Base-by-base conservation (phyloP, 2,888 invertebrate genomes). In the Tyria jacobaeae region DNA sequence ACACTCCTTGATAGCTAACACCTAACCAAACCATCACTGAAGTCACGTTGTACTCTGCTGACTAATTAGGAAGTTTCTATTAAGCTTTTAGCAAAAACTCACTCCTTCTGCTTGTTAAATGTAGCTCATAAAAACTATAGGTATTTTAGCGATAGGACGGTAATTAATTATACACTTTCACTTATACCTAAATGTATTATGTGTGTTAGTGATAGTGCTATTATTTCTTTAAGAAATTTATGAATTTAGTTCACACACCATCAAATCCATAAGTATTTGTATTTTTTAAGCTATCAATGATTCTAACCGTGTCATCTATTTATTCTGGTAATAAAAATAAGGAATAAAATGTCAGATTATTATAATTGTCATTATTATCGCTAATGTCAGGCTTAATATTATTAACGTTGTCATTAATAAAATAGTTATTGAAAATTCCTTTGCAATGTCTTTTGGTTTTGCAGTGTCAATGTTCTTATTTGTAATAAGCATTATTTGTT, bases 341-440 rank as follows among this genome's bases (percentile, higher is more conserved):
- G 5, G 50, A 50, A 15, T 27, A 31, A 15, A n/a, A 50, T 31
- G 50, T 50, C 14, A 50, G n/a, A 12, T 50, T 31, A 6, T 50
- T 14, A 27, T n/a, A 6, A 25, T 17, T 15, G n/a, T 50, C 4
- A 31, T 6, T 50, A 2, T 25, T 27, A 31, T 10, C n/a, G n/a
- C n/a, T 50, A 15, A 25, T 10, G 7, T 9, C 25, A 50, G 7
- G 10, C 14, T 52, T 31, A 35, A 52, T 37, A 52, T 52, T 52
- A n/a, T 52, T 52, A 15, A 31, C 51, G 5, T 34, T 37, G 9
- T n/a, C 34, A 9, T 52, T 34, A 41, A 44, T 55, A 44, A 44
- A 55, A 55, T 39, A 44, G 9, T 44, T 55, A 55, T 44, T 55
- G 12, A n/a, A n/a, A 55, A 55, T 55, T 41, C 47, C 24, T 55